Evolutionary conservation across 2,797 vertebrate species (phyloP).

Genomic region (Coilia nasus): DNA sequence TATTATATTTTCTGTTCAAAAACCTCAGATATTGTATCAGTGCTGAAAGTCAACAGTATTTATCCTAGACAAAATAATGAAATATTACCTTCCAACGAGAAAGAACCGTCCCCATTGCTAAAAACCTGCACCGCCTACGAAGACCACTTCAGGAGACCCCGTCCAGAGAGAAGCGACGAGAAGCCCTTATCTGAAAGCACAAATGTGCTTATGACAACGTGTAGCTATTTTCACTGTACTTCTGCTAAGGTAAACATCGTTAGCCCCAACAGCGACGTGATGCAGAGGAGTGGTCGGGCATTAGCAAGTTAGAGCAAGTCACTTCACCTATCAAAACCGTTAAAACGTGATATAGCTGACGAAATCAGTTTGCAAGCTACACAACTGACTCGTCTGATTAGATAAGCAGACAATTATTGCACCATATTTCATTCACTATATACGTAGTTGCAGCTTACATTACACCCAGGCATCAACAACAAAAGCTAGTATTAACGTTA

Average conservation of each 20-base stretch:
- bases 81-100: conserved; percentile 90
- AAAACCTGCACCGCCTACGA: not conserved
- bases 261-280: not conserved
- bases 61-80: not conserved
- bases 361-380: not conserved
- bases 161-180: not conserved
- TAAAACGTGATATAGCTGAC: not conserved
- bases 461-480: not conserved
- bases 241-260: not conserved
- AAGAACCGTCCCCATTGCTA: conserved; percentile 86
- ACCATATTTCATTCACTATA: not conserved
- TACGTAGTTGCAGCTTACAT: not conserved
- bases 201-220: not conserved
- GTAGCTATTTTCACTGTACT: not conserved
- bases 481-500: not conserved
- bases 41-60: not conserved
- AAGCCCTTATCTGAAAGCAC: conserved; percentile 31
- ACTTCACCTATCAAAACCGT: not conserved
- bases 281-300: not conserved
- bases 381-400: not conserved
- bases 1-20: not conserved
- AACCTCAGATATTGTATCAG: not conserved
- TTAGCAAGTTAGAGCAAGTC: conserved; percentile 6
- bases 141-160: not conserved
- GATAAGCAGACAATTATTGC: not conserved